A percentile compares a stretch with the other conserved stretches of the same genome.
phyloP scores from a whole-genome alignment of 1,140 invertebrate species.

The Solen grandis region DNA sequence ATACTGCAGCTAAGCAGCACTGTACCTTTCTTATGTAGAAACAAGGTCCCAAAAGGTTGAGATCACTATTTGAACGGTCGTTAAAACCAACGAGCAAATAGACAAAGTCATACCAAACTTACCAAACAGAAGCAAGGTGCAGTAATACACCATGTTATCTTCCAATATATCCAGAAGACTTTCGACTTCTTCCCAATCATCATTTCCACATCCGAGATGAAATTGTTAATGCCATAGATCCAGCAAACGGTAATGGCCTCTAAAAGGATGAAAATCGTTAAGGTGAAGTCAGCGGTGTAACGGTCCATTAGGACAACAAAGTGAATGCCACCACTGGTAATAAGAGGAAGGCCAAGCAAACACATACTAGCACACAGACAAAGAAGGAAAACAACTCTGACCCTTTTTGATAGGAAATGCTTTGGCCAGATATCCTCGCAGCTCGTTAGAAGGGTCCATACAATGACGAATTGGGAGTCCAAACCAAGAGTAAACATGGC shows the following conservation, averaged over 20 bases:
- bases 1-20: no score
- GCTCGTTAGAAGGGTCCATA: conserved; percentile 16
- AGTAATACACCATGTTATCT: conserved; percentile 16
- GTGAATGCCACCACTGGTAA: conserved; percentile 27
- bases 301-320: conserved; percentile 24
- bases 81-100: no score
- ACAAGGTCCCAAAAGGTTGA: no score
- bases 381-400: not conserved
- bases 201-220: conserved; percentile 26
- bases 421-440: conserved; percentile 16
- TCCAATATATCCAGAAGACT: conserved; percentile 13
- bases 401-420: not conserved
- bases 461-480: conserved; percentile 26
- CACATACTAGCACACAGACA: conserved; percentile 1
- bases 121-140: conserved; percentile 18
- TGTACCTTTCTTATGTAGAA: no score
- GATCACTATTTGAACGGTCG: no score
- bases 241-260: conserved; percentile 18
- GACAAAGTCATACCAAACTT: no score
- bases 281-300: conserved; percentile 12
- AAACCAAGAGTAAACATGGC: conserved; percentile 16
- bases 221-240: conserved; percentile 18
- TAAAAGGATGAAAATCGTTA: conserved; percentile 24
- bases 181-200: conserved; percentile 12
- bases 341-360: conserved; percentile 19